phyloP scores from a whole-genome alignment of 2,797 vertebrate species.

The Cygnus olor region DNA sequence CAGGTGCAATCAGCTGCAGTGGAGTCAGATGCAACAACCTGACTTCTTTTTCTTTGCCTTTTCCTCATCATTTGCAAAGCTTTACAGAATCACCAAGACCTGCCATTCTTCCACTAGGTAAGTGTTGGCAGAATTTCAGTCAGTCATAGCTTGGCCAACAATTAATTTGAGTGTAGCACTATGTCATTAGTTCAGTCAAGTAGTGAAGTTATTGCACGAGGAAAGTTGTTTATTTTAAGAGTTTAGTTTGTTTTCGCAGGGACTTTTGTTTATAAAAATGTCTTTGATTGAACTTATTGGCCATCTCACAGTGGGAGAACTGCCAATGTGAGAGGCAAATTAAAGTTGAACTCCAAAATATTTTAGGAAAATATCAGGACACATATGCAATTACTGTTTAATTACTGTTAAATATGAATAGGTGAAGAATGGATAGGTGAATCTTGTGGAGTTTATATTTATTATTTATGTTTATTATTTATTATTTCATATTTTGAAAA shows the following conservation, averaged over 20 bases:
- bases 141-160: not conserved
- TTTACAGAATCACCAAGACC: not conserved
- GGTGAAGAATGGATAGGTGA: not conserved
- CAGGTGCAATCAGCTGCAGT: slow-evolving; percentile 23
- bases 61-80: not conserved
- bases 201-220: not conserved
- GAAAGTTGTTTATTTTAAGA: not conserved
- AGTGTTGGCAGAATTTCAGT: not conserved
- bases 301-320: not conserved
- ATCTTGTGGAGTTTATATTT: not conserved
- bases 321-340: not conserved
- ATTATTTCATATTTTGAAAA: not conserved
- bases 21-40: not conserved
- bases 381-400: not conserved
- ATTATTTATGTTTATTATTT: too few species aligned
- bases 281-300: not conserved
- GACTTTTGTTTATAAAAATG: not conserved
- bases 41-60: not conserved
- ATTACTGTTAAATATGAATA: not conserved
- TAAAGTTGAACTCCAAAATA: not conserved
- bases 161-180: not conserved
- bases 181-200: not conserved
- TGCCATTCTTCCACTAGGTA: not conserved
- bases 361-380: not conserved
- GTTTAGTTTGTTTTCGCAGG: not conserved